Evolutionary conservation across 2,797 vertebrate species (phyloP).

Genomic region (Chanos chanos): DNA sequence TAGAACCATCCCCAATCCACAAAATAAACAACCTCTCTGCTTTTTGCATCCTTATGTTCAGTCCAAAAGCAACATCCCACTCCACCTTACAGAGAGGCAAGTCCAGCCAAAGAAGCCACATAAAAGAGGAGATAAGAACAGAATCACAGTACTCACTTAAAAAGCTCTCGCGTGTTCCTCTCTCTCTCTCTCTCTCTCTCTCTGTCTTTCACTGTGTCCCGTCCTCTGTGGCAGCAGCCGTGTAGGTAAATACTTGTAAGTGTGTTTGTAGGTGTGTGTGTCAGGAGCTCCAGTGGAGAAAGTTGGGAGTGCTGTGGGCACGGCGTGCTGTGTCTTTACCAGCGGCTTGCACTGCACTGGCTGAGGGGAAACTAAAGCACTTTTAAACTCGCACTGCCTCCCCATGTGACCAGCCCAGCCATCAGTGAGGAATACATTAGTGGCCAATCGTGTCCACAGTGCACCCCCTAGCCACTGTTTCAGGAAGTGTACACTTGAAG

Average conservation of each 20-base stretch:
- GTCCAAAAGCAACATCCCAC: background rate
- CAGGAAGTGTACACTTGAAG: conserved; percentile 38
- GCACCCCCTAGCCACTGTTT: conserved; percentile 57
- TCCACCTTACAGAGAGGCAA: background rate
- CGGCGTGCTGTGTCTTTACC: conserved; percentile 39
- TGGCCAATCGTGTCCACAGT: conserved; percentile 45
- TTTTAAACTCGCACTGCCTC: conserved; percentile 72
- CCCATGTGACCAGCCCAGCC: conserved; percentile 87
- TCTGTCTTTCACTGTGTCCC: conserved; percentile 22
- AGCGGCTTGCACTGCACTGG: conserved; percentile 66
- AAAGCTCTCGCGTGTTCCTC: conserved; percentile 34
- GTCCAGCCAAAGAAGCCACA: conserved; percentile 23
- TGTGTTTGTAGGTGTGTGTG: background rate
- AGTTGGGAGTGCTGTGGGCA: conserved; percentile 40
- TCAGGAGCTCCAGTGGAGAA: conserved; percentile 36
- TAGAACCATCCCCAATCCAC: background rate
- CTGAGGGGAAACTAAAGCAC: conserved; percentile 62
- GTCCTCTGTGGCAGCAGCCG: conserved; percentile 37
- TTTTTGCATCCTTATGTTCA: background rate
- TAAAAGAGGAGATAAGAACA: conserved; percentile 17
- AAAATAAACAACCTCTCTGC: background rate
- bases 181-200: conserved; percentile 32
- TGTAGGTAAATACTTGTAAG: conserved; percentile 14
- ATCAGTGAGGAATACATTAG: conserved; percentile 75
- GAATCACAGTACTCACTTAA: conserved; percentile 53